Evolutionary conservation across 2,888 invertebrate species (phyloP), one percentile per base, ranked within the genome.

Genomic region (Megaustenia siamemsis): DNA sequence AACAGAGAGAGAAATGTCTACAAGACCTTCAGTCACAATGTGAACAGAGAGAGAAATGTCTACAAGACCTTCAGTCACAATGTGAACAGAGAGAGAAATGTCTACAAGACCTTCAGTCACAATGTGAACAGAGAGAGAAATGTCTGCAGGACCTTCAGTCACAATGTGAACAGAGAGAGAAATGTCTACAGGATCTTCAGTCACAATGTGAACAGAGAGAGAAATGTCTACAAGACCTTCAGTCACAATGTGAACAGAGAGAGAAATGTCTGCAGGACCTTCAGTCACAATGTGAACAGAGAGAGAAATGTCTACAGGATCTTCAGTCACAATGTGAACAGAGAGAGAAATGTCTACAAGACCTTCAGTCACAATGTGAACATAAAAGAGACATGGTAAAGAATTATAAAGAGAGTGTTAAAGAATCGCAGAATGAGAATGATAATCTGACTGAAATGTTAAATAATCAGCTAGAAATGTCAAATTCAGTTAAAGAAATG

Each of bases 331-430:
- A 63, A 56, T 15, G 10, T 43, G 69, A 68, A 40, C 35, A 24
- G 24, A 60, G 28, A 73, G 73, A 82, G 32, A 28, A 10, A 28
- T 10, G n/a, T 24, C 63, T 78, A 43, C 40, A 28, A 43, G 18
- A 63, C 45, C 28, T 78, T 10, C 63, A 78, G 43, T 28, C n/a
- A n/a, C 38, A 81, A 32, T 81, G 80, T 24, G 71, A 68, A 53
- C 43, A 2, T 35, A 1, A 12, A 32, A 38, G 24, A 8, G 38
- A 35, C 10, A 81, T 12, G 18, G 40, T 69, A 12, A 24, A 15
- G 18, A 28, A 69, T 24, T 53, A 38, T 38, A 56, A 81, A 49
- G n/a, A 24, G n/a, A 10, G 0, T 3, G 18, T 81, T 38, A 49
- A 81, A 38, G 80, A 69, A 6, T 32, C 24, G 6, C 24, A 71